phyloP scores from a whole-genome alignment of 1,140 invertebrate species.

The Sitophilus oryzae region DNA sequence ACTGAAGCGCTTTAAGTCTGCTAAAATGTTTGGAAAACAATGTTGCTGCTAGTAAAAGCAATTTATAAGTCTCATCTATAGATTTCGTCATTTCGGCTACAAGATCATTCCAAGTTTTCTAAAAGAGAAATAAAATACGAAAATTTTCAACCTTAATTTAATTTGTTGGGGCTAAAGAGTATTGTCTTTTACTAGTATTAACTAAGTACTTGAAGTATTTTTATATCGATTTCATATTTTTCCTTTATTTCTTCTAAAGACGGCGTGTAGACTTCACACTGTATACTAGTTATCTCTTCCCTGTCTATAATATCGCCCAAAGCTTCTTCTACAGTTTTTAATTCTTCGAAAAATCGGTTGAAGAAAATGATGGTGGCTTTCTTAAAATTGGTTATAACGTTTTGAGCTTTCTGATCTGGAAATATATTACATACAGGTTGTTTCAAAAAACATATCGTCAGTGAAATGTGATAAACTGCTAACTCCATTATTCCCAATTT shows the following conservation, averaged over 20 bases:
- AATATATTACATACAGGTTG: neutral
- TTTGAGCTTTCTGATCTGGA: constrained; percentile 19
- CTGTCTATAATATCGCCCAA: constrained; percentile 15
- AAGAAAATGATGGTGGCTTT: constrained; percentile 21
- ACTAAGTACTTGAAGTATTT: constrained; percentile 8
- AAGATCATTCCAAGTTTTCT: constrained; percentile 19
- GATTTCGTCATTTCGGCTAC: constrained; percentile 17
- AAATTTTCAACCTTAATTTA: neutral
- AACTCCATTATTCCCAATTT: too few relatives aligned
- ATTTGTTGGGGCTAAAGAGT: neutral
- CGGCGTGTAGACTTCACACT: constrained; percentile 24
- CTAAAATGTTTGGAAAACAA: constrained; percentile 28
- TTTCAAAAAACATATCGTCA: too few relatives aligned
- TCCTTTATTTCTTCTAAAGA: constrained; percentile 16
- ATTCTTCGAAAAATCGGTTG: constrained; percentile 25
- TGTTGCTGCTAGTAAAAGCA: constrained; percentile 9
- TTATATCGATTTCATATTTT: constrained; percentile 11
- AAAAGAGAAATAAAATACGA: constrained; percentile 1
- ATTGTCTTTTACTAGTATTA: neutral
- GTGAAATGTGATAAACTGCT: too few relatives aligned
- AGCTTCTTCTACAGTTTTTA: constrained; percentile 18
- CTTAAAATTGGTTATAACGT: constrained; percentile 25
- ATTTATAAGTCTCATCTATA: constrained; percentile 19
- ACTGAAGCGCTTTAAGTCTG: constrained; percentile 18
- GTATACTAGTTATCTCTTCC: constrained; percentile 8